Base-by-base conservation (phyloP, 2,888 invertebrate genomes). In the Matsumyia berberina region DNA sequence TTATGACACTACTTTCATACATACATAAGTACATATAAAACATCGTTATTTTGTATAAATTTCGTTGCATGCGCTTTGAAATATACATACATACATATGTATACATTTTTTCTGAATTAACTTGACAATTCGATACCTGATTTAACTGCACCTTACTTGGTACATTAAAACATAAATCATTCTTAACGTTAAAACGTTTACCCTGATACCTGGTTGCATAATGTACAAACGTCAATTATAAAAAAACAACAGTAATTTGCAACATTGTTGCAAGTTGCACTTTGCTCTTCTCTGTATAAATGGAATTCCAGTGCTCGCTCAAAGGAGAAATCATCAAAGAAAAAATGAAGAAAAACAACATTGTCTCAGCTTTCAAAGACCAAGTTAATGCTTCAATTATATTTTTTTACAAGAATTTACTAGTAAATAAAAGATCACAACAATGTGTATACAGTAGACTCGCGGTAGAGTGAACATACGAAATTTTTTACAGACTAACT, bases 211-310 rank as follows among this genome's bases (percentile, higher is more conserved):
- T 12, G 19, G 7, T 6, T 7, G 15, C 42, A 35, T 49, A 37
- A 57, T 46, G 70, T 62, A 60, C 37, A 77, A 69, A 69, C 62
- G 70, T 46, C 46, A 70, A 78, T 70, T 62, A 64, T 33, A 42
- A 70, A 49, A 70, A 15, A 24, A 24, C 39, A 70, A 15, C 19
- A 33, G 46, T 33, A 62, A 62, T 62, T 55, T 70, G 70, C 70
- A 78, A 78, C 78, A 24, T 6, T 64, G 78, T 70, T 78, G 70
- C 78, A 70, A 8, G 5, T 17, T 24, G 3, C 12, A 24, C 35
- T 19, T 35, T 11, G 5, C 11, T 9, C 11, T 37, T 12, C 12
- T 24, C 7, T 17, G 53, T 53, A 9, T 60, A 35, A 11, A 29
- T 31, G 6, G 29, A 19, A 49, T 12, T 53, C 15, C 46, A 42